Base-by-base conservation (phyloP, 2,113 vertebrate species). In the Hippocampus comes region DNA sequence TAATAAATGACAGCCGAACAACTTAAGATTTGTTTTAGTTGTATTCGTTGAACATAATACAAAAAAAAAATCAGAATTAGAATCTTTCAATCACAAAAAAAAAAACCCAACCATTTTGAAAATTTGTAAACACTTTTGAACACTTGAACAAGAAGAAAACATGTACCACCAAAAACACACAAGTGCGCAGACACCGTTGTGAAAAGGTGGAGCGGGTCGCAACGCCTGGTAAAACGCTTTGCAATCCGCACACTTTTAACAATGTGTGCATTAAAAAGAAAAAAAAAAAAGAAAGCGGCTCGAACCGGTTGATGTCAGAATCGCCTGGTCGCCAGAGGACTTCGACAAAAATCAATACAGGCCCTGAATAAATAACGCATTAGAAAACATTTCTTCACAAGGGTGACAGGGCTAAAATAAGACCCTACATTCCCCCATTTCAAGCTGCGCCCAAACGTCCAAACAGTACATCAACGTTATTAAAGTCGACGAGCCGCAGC, bases 311-410 rank as follows among this genome's bases (percentile, higher is more conserved):
- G 51, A 27, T 49, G 75, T 86, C 77, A 73, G 76, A 84, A 79
- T 82, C 75, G 85, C 82, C 80, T 84, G 82, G 73, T 68, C 73
- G 70, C 63, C 82, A 20, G 57, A 51, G 68, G 80, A 65, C 68
- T 78, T 79, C 42, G 8, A 7, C 70, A 18, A 77, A 79, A 88
- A 90, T 92, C 89, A 86, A 87, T 87, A 84, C 14, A 70, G 64
- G 70, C 66, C 51, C 67, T 66, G 82, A 83, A 79, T 73, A 84
- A 88, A 91, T 74, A 87, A 81, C 74, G 79, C 68, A 68, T 82
- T 69, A 21, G 63, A 66, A 72, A 71, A 71, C 77, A 83, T 78
- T 76, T 79, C 75, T 77, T 61, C 77, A 81, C 56, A 76, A 57
- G 43, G 68, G 65, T 46, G 42, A 81, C 30, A 17, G 46, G 73